Percentiles rank a stretch among this genome's conserved stretches.
Conservation (phyloP, 2,113 vertebrate genomes). For the Forbesichthys papilliferus region DNA sequence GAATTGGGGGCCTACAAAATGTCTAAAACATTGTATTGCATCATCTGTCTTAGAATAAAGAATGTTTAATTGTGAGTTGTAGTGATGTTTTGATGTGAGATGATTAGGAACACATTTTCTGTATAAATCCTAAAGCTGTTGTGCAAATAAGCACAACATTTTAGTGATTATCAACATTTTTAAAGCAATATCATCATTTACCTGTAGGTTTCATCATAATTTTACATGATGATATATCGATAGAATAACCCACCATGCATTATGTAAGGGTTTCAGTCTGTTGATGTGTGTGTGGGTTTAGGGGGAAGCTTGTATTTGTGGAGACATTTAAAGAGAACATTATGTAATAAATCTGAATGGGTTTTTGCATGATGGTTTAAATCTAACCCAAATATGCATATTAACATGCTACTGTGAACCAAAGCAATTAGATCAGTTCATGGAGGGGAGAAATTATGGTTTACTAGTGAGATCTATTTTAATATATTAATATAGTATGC, state of each 20-base stretch:
- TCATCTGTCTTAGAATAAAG: slow-evolving; percentile 7
- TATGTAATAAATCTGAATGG: background rate
- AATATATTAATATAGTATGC: slow-evolving; percentile 10
- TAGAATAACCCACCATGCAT: too few species aligned
- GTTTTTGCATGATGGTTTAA: slow-evolving; percentile 5
- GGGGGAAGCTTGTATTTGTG: background rate
- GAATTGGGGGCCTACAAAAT: background rate
- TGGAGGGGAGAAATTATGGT: slow-evolving; percentile 37
- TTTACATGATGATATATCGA: too few species aligned
- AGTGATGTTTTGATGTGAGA: slow-evolving; percentile 23
- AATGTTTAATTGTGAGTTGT: background rate
- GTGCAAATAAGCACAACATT: background rate
- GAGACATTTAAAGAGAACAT: slow-evolving; percentile 25
- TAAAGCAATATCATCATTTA: background rate
- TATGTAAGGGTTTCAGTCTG: too few species aligned
- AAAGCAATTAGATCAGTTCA: slow-evolving; percentile 60
- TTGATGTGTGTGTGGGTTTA: background rate
- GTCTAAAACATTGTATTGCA: slow-evolving; percentile 16
- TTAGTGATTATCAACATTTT: too few species aligned
- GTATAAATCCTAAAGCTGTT: slow-evolving; percentile 14
- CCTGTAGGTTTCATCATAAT: background rate
- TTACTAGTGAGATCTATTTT: slow-evolving; percentile 44
- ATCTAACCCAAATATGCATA: slow-evolving; percentile 49
- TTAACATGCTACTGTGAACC: slow-evolving; percentile 49
- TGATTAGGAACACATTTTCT: slow-evolving; percentile 53